phyloP scores from a whole-genome alignment of 2,113 vertebrate species.

The Amia ocellicauda region DNA sequence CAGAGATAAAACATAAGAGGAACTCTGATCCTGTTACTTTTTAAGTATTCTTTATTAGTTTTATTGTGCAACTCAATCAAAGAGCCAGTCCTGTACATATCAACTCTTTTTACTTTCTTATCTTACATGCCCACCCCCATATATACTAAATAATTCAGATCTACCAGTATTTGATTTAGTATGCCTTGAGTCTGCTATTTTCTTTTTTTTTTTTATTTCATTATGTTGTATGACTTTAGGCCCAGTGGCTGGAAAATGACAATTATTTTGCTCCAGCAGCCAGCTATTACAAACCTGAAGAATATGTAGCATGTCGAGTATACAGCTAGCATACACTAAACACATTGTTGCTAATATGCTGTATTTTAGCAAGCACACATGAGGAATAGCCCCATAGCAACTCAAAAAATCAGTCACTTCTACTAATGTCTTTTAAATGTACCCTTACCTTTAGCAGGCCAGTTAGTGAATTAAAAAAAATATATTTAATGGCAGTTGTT shows the following conservation, averaged over 20 bases:
- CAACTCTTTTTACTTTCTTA: conserved; percentile 61
- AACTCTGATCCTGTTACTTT: no score
- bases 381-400: conserved; percentile 52
- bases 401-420: conserved; percentile 56
- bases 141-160: conserved; percentile 75
- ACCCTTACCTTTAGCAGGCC: conserved; percentile 55
- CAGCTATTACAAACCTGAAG: conserved; percentile 68
- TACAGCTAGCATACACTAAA: conserved; percentile 24
- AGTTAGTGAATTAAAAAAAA: conserved; percentile 59
- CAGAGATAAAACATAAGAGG: no score
- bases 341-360: conserved; percentile 34
- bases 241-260: conserved; percentile 78
- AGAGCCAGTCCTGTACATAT: conserved; percentile 37
- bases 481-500: conserved; percentile 71
- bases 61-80: background rate
- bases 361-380: conserved; percentile 37
- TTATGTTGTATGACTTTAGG: conserved; percentile 77
- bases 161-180: conserved; percentile 73
- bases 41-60: background rate
- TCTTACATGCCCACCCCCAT: conserved; percentile 43
- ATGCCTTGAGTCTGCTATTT: conserved; percentile 65
- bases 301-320: conserved; percentile 52
- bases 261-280: conserved; percentile 76
- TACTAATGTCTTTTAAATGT: conserved; percentile 70
- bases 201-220: conserved; percentile 69